Evolutionary conservation across 2,888 invertebrate genomes (phyloP), one percentile per base, ranked within the genome.

Genomic region (Leptinotarsa peninsularis): DNA sequence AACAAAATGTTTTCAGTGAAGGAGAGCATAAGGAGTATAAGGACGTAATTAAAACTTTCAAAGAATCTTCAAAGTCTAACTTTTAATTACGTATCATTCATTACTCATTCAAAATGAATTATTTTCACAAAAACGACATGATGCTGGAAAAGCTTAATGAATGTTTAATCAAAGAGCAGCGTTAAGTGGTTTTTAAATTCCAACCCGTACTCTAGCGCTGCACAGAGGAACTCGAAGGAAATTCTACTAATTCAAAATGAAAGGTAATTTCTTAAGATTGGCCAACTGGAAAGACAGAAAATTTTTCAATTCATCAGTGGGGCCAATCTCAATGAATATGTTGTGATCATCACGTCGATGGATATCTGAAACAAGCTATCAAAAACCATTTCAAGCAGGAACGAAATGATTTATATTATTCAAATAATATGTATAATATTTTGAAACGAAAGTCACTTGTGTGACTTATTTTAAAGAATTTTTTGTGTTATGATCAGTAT

Each of bases 101-200:
- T 63, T 63, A 63, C 43, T 63, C 63, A 63, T 63, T 63, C 63
- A 63, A n/a, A 63, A 63, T n/a, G 63, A 63, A 63, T 63, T 63
- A 63, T 43, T 33, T 63, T 43, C 63, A 63, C 63, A 63, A 43
- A 60, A 63, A 63, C 63, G 63, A 63, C 63, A 63, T n/a, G 63
- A 33, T 43, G 43, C 63, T 63, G 63, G 63, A 63, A 63, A 63
- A 63, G 63, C 63, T 63, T 63, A 63, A 63, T 63, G 63, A 63
- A 63, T 63, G 63, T 63, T 63, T 63, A 63, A 63, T 63, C 63
- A 63, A 63, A 63, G 63, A 63, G 63, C 63, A 63, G 63, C 63
- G 63, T 63, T 63, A 63, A 63, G 63, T 63, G 63, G 63, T 63
- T 63, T 63, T 63, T 63, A 43, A 63, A 63, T 63, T 63, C 43